A percentile compares a stretch with the other conserved stretches of the same genome.
phyloP scores from a whole-genome alignment of 2,888 invertebrate genomes.

The Zaprionus obscuricornis region DNA sequence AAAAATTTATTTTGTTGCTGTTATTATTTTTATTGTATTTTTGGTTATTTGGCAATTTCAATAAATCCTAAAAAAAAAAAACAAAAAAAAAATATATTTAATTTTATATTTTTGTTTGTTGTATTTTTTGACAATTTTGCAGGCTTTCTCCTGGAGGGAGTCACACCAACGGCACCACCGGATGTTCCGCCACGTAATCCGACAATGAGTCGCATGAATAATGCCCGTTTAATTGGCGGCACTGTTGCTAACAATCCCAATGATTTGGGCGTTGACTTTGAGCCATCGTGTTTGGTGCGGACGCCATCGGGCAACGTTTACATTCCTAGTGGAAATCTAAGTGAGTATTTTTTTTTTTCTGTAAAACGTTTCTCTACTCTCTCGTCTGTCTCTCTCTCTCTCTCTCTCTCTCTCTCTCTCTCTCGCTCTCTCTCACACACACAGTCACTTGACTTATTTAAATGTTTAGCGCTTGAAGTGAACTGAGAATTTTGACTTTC shows the following conservation, averaged over 20 bases:
- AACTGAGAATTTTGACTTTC: slow-evolving; percentile 54
- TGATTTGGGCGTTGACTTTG: slow-evolving; percentile 90
- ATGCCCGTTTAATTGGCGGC: slow-evolving; percentile 93
- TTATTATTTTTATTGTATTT: too few relatives aligned
- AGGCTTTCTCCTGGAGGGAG: slow-evolving; percentile 94
- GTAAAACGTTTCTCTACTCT: background rate
- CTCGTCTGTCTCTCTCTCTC: background rate
- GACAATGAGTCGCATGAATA: slow-evolving; percentile 95
- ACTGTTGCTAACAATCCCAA: slow-evolving; percentile 86
- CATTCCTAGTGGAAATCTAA: slow-evolving; percentile 92
- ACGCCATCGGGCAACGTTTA: slow-evolving; percentile 97
- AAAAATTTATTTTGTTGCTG: too few relatives aligned
- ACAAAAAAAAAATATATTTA: slow-evolving; percentile 7
- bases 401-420: background rate
- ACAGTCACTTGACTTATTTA: slow-evolving; percentile 68
- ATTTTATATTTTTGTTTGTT: slow-evolving; percentile 1
- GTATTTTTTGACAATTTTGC: slow-evolving; percentile 78
- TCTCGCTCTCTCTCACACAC: slow-evolving; percentile 2
- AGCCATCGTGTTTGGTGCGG: slow-evolving; percentile 94
- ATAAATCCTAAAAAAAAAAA: too few relatives aligned
- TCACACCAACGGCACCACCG: slow-evolving; percentile 89
- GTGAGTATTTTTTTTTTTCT: slow-evolving; percentile 82
- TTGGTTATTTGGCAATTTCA: too few relatives aligned
- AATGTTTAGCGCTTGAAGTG: slow-evolving; percentile 59
- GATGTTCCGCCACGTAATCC: slow-evolving; percentile 96